These are phyloP conservation scores for Holocentrus rufus DNA, from an alignment of 2,797 vertebrate species.

Conservation along the genomic window DNA sequence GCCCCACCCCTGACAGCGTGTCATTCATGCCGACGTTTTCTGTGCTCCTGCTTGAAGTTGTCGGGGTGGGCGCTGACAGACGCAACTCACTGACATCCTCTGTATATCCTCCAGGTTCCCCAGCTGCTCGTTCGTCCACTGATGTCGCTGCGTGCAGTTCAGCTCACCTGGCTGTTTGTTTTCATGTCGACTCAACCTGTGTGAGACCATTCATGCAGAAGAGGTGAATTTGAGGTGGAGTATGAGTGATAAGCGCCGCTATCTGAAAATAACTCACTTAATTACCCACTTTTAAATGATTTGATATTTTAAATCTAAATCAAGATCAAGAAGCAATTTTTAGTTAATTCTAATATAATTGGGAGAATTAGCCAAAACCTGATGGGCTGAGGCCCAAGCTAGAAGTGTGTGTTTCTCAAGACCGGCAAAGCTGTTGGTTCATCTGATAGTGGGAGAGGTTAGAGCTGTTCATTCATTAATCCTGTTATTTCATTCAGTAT, in stretches of 20 bases:
- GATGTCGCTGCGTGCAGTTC: conserved; percentile 33
- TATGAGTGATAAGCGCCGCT: conserved; percentile 7
- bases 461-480: conserved; percentile 3
- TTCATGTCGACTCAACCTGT: not conserved
- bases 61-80: conserved; percentile 15
- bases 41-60: conserved; percentile 18
- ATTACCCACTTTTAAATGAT: conserved; percentile 34
- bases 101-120: conserved; percentile 17
- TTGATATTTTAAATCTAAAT: conserved; percentile 36
- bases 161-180: conserved; percentile 29
- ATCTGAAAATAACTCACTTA: conserved; percentile 10
- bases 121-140: conserved; percentile 16
- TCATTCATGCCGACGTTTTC: conserved; percentile 59
- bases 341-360: conserved; percentile 10
- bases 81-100: conserved; percentile 10
- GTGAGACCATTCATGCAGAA: conserved; percentile 34
- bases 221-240: conserved; percentile 17
- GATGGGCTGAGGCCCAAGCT: conserved; percentile 6
- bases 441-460: not conserved
- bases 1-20: conserved; percentile 46
- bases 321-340: not conserved
- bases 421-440: not conserved
- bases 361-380: conserved; percentile 9
- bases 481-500: not conserved
- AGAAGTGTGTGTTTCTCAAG: conserved; percentile 25